Conservation (phyloP, 2,113 vertebrate genomes). For the Amphilophus citrinellus region DNA sequence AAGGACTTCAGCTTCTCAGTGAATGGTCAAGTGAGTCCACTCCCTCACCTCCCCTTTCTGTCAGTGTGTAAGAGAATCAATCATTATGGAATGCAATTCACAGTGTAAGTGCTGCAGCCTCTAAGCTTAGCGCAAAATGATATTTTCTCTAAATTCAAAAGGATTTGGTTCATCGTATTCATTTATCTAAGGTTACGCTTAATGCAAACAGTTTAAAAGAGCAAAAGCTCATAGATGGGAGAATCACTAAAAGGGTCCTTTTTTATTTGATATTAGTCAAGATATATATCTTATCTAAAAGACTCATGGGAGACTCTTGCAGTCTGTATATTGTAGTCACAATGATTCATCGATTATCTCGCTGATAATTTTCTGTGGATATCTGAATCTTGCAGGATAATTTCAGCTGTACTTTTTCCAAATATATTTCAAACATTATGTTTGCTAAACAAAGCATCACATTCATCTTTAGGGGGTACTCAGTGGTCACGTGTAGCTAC, state of each 20-base stretch:
- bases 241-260: constrained; percentile 19
- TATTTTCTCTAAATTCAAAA: constrained; percentile 14
- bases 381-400: constrained; percentile 25
- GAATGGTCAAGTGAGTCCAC: constrained; percentile 12
- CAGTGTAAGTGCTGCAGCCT: neutral
- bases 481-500: neutral
- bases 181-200: neutral
- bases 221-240: neutral
- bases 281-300: constrained; percentile 57
- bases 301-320: constrained; percentile 30
- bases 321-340: constrained; percentile 20
- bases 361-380: constrained; percentile 28
- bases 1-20: constrained; percentile 21
- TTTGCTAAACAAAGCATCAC: neutral
- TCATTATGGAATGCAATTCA: constrained; percentile 2
- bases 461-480: neutral
- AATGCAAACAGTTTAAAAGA: neutral
- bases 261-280: constrained; percentile 25
- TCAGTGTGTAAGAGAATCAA: neutral
- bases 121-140: constrained; percentile 5
- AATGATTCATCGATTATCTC: constrained; percentile 28
- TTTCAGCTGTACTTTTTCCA: constrained; percentile 1
- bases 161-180: neutral
- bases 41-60: neutral
- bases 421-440: neutral